Conservation (phyloP, 2,113 vertebrate species). For the Chiloscyllium plagiosum region DNA sequence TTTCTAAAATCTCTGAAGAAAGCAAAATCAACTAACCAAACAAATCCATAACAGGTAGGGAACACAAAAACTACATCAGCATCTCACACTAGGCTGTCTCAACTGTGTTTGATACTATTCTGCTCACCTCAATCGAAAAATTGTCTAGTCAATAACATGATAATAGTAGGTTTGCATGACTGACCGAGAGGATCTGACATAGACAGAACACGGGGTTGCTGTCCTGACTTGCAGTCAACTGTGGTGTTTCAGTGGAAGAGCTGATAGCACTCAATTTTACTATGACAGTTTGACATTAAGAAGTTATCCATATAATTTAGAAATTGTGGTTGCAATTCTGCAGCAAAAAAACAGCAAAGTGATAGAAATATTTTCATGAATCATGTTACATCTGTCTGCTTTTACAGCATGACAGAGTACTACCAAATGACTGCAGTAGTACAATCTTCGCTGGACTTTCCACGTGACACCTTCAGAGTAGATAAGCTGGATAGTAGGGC, state of each 20-base stretch:
- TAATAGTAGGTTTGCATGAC: background rate
- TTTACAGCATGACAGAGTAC: background rate
- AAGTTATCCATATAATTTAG: background rate
- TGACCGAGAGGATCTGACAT: too few relatives aligned
- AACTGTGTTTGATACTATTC: too few relatives aligned
- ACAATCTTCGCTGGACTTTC: too few relatives aligned
- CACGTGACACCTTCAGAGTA: background rate
- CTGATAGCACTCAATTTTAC: background rate
- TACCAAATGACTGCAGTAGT: background rate
- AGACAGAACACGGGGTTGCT: background rate
- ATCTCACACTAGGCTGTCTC: background rate
- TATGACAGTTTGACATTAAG: background rate
- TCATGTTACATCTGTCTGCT: background rate
- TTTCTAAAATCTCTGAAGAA: background rate
- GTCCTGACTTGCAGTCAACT: background rate
- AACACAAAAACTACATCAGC: background rate
- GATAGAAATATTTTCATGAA: background rate
- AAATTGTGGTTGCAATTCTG: background rate
- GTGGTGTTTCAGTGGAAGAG: background rate
- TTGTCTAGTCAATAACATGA: background rate
- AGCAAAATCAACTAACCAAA: background rate
- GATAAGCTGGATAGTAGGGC: too few relatives aligned
- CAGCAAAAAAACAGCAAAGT: background rate
- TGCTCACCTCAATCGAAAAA: background rate
- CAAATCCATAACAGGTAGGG: too few relatives aligned